Conservation (phyloP, 2,888 invertebrate species). For the Megalurothrips usitatus region DNA sequence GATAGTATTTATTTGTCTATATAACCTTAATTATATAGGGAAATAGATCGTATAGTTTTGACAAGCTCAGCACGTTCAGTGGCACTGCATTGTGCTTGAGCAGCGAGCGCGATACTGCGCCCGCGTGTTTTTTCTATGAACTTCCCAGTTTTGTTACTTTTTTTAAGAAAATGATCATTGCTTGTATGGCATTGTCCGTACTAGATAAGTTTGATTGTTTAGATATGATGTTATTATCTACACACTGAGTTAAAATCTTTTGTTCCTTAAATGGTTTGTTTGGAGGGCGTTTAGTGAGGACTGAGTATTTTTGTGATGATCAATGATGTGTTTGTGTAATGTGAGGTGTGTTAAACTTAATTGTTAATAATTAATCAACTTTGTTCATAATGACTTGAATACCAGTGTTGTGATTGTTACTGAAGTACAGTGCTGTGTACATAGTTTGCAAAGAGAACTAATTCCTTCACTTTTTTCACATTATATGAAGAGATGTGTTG, state of each 20-base stretch:
- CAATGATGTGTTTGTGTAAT: not conserved
- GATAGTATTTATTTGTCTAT: constrained; percentile 27
- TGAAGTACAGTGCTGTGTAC: constrained; percentile 13
- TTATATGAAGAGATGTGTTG: not conserved
- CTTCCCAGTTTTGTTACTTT: constrained; percentile 25
- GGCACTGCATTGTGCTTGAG: not conserved
- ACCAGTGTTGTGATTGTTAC: constrained; percentile 25
- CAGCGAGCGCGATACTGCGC: not conserved
- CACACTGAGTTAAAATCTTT: constrained; percentile 10
- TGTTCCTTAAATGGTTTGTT: not conserved
- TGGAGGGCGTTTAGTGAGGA: not conserved
- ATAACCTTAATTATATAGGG: constrained; percentile 12
- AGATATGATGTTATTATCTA: not conserved
- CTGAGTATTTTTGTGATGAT: constrained; percentile 20
- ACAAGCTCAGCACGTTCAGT: not conserved
- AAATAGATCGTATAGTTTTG: constrained; percentile 7
- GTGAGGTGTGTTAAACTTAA: not conserved
- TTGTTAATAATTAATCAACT: not conserved
- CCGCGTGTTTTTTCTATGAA: not conserved
- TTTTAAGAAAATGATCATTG: not conserved
- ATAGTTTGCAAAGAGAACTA: not conserved
- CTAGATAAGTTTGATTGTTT: not conserved
- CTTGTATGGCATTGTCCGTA: not conserved
- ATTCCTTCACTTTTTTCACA: constrained; percentile 6
- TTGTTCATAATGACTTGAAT: not conserved